Conservation (phyloP, 2,797 vertebrate species). For the Chrosomus eos region DNA sequence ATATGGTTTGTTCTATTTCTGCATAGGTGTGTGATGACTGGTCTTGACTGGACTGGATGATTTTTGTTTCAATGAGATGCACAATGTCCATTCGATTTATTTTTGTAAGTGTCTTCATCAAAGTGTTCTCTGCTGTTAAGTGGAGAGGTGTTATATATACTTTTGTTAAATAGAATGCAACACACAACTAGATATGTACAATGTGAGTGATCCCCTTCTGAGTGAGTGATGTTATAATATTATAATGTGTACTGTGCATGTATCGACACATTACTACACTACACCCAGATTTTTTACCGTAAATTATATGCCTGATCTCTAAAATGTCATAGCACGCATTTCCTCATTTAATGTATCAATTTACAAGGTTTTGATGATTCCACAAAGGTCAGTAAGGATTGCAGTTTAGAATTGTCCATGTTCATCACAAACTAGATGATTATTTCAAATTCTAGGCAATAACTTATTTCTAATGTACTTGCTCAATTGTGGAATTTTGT, state of each 20-base stretch:
- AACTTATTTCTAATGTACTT: no score
- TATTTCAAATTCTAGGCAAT: no score
- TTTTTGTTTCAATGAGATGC: slow-evolving; percentile 90
- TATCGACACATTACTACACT: neutral
- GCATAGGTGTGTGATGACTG: slow-evolving; percentile 83
- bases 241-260: neutral
- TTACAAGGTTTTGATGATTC: no score
- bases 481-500: no score
- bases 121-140: slow-evolving; percentile 77
- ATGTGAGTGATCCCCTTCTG: neutral
- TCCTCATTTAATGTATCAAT: no score
- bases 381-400: no score
- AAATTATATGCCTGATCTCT: no score
- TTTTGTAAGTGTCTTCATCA: slow-evolving; percentile 90
- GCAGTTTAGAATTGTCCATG: no score
- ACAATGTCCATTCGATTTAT: slow-evolving; percentile 99
- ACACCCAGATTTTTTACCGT: no score
- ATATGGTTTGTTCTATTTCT: slow-evolving; percentile 90
- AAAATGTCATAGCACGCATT: no score
- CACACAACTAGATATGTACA: neutral
- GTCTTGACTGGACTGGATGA: slow-evolving; percentile 77
- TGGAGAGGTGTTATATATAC: neutral
- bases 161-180: neutral
- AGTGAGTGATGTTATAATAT: neutral
- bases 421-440: no score